Percentiles rank a stretch among this genome's conserved stretches.
phyloP scores from a whole-genome alignment of 2,113 vertebrate genomes.

The Phycodurus eques region DNA sequence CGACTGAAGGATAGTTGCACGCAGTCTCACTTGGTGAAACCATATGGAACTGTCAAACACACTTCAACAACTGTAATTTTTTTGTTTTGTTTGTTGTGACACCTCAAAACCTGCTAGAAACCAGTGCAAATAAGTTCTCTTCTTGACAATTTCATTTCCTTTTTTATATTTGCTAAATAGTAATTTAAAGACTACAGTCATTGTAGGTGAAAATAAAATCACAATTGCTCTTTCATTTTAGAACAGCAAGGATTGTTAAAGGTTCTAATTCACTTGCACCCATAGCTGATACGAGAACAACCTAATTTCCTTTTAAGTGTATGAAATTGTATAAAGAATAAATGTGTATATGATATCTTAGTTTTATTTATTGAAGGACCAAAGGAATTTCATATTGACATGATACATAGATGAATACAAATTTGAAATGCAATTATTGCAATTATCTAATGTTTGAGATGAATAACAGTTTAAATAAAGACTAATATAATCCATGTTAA shows the following conservation, averaged over 20 bases:
- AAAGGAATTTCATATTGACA: conserved; percentile 91
- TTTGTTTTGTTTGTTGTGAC: conserved; percentile 21
- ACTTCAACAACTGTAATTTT: neutral
- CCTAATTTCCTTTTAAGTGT: conserved; percentile 71
- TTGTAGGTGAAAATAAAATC: conserved; percentile 75
- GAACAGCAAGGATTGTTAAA: conserved; percentile 55
- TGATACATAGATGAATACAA: conserved; percentile 76
- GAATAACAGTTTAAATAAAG: conserved; percentile 81
- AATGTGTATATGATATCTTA: conserved; percentile 89
- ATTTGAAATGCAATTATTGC: conserved; percentile 81
- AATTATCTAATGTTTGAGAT: conserved; percentile 79
- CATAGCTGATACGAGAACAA: conserved; percentile 62
- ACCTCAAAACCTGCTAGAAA: conserved; percentile 30
- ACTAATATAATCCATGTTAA: conserved; percentile 80
- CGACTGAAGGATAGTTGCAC: conserved; percentile 44
- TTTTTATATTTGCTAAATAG: conserved; percentile 13
- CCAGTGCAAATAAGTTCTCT: conserved; percentile 28
- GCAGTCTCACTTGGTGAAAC: conserved; percentile 52
- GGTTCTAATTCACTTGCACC: conserved; percentile 61
- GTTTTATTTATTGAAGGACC: conserved; percentile 87
- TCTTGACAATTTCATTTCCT: conserved; percentile 37
- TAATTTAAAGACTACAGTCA: conserved; percentile 67
- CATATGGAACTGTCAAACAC: conserved; percentile 43
- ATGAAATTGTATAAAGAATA: conserved; percentile 86
- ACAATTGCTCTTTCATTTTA: conserved; percentile 48